A percentile compares a stretch with the other conserved stretches of the same genome.
Conservation (phyloP, 2,797 vertebrate species). For the Microctenopoma lineatum region DNA sequence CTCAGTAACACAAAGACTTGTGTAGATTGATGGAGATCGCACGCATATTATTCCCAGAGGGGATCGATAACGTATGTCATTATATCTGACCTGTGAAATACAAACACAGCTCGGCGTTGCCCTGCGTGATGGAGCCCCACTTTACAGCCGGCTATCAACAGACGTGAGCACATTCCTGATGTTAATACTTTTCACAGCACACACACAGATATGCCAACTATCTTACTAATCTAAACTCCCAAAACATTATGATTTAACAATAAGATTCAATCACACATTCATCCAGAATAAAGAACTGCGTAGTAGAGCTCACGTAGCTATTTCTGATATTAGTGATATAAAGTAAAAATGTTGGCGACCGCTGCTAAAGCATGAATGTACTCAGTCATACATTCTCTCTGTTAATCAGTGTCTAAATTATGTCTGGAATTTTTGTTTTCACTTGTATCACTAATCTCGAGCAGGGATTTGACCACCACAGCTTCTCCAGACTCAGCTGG, state of each 20-base stretch:
- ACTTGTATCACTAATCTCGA: slow-evolving; percentile 26
- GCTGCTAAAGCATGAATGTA: slow-evolving; percentile 11
- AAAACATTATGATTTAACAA: slow-evolving; percentile 8
- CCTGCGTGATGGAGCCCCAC: slow-evolving; percentile 27
- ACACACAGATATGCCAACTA: slow-evolving; percentile 3
- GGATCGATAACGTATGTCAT: no score
- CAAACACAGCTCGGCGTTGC: slow-evolving; percentile 25
- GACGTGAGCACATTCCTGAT: slow-evolving; percentile 61
- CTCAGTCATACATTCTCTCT: neutral
- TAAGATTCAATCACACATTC: neutral
- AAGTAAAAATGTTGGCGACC: slow-evolving; percentile 8
- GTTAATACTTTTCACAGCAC: slow-evolving; percentile 45
- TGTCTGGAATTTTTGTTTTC: slow-evolving; percentile 23
- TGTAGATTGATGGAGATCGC: slow-evolving; percentile 18
- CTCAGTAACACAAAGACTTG: slow-evolving; percentile 16
- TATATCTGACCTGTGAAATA: slow-evolving; percentile 36
- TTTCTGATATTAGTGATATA: slow-evolving; percentile 3
- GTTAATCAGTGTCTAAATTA: slow-evolving; percentile 3
- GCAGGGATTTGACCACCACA: slow-evolving; percentile 8
- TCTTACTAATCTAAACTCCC: slow-evolving; percentile 5
- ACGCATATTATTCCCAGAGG: slow-evolving; percentile 1
- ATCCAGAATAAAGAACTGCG: neutral
- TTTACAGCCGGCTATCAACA: slow-evolving; percentile 51
- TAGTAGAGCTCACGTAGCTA: neutral
- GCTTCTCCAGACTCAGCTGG: slow-evolving; percentile 25